Conservation (phyloP, 2,888 invertebrate genomes). For the Lepidonotus clava region DNA sequence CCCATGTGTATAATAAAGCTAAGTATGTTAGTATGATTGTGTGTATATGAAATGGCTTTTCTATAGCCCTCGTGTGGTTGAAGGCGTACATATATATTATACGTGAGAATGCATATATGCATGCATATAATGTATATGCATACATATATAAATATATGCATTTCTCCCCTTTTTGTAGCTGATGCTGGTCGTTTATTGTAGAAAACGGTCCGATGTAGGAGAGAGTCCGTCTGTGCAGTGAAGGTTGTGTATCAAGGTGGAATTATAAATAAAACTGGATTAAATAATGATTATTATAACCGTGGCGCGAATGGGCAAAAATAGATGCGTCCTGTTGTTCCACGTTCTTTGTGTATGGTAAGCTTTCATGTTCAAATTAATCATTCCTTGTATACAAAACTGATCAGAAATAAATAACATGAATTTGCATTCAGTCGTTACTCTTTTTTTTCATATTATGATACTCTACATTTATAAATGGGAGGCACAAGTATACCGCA, state of each 20-base stretch:
- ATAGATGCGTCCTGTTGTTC: neutral
- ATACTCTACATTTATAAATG: too few species aligned
- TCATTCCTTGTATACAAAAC: constrained; percentile 49
- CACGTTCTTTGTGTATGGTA: constrained; percentile 24
- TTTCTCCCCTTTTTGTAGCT: constrained; percentile 37
- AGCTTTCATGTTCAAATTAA: constrained; percentile 49
- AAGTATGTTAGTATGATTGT: neutral
- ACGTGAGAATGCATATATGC: neutral
- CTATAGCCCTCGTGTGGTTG: too few species aligned
- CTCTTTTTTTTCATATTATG: too few species aligned
- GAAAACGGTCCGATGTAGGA: neutral
- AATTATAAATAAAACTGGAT: neutral
- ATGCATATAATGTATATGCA: neutral
- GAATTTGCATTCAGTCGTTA: constrained; percentile 50
- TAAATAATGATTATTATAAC: neutral
- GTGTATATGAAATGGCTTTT: constrained; percentile 8
- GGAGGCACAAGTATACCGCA: too few species aligned
- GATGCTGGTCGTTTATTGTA: neutral
- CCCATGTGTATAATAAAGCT: constrained; percentile 5
- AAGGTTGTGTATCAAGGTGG: constrained; percentile 23
- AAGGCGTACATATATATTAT: too few species aligned
- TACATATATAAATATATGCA: neutral
- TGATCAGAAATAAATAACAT: constrained; percentile 51
- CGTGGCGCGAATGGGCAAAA: neutral
- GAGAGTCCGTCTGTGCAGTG: constrained; percentile 15